Conservation (phyloP, 2,113 vertebrate species). For the Stercorarius parasiticus region DNA sequence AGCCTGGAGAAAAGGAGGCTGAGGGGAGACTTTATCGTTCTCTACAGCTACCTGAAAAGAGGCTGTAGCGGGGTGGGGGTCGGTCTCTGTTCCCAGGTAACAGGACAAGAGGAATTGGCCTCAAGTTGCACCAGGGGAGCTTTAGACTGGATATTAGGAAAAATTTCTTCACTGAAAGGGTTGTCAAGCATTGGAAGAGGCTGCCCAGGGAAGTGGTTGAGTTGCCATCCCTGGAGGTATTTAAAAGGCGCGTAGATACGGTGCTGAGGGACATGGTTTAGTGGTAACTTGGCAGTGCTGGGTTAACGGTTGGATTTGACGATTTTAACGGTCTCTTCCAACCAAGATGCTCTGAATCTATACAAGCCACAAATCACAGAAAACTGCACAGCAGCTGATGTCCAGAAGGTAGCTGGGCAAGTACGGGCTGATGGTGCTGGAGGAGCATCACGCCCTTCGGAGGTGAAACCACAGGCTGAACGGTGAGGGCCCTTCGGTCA, state of each 20-base stretch:
- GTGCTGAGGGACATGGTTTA: neutral
- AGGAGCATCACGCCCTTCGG: fast-evolving
- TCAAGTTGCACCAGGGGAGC: neutral
- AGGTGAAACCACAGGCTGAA: neutral
- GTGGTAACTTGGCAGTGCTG: neutral
- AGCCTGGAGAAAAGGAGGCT: neutral
- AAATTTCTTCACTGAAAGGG: neutral
- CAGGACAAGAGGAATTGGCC: neutral
- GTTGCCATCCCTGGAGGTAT: neutral
- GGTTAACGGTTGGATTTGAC: neutral
- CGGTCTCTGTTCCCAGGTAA: neutral
- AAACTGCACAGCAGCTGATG: fast-evolving
- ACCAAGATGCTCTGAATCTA: neutral
- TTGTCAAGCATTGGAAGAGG: neutral
- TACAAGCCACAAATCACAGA: fast-evolving
- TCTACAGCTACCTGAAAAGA: neutral
- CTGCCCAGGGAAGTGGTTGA: neutral
- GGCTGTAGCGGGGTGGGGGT: neutral
- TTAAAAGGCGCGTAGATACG: neutral
- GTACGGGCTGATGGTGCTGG: fast-evolving
- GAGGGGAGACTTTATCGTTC: neutral
- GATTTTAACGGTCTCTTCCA: neutral
- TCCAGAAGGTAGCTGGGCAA: neutral
- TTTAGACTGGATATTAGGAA: neutral
- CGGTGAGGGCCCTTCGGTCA: fast-evolving